These are phyloP conservation scores for Ploceus nigricollis DNA, from an alignment of 2,113 vertebrate genomes.

Conservation along the genomic window DNA sequence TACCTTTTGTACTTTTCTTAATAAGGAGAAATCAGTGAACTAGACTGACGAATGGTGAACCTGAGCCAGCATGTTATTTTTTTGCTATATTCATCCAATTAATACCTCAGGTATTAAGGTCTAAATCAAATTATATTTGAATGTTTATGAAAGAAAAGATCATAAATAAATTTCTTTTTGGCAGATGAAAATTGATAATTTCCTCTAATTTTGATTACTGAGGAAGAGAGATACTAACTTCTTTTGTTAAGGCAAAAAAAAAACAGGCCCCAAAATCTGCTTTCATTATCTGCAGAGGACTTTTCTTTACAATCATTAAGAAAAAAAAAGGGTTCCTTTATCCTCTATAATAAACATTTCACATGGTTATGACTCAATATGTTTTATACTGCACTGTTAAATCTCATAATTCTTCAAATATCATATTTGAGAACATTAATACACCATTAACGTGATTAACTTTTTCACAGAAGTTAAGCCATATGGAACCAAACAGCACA, in stretches of 20 bases:
- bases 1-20: not conserved
- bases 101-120: not conserved
- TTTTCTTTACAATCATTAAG: not conserved
- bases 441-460: conserved; percentile 22
- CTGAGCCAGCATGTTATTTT: not conserved
- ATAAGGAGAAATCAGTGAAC: not conserved
- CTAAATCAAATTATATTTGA: not conserved
- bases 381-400: not conserved
- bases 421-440: not conserved
- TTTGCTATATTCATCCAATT: not conserved
- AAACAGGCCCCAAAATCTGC: not conserved
- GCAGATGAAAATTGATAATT: not conserved
- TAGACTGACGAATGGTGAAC: not conserved
- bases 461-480: conserved; percentile 28
- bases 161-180: not conserved
- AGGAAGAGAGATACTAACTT: not conserved
- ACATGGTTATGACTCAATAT: not conserved
- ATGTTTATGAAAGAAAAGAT: not conserved
- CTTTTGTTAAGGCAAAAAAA: not conserved
- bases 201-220: not conserved
- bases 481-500: conserved; percentile 8
- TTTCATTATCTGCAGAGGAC: not conserved
- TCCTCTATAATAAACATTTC: not conserved
- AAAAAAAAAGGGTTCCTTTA: not conserved
- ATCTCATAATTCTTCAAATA: conserved; percentile 36